Conservation (phyloP, 2,797 vertebrate species). For the Spheniscus humboldti region DNA sequence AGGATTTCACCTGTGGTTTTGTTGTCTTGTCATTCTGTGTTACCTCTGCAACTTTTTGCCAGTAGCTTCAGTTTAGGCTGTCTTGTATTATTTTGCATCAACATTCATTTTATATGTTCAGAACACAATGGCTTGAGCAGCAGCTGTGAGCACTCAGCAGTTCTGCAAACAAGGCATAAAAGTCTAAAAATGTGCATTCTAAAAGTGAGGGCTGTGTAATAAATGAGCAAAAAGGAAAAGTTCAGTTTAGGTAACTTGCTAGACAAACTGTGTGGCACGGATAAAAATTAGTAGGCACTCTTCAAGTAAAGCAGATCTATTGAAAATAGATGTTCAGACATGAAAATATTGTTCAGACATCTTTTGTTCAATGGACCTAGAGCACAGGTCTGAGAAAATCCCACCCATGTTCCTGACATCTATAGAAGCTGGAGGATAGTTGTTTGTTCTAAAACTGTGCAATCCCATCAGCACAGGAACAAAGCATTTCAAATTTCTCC, state of each 20-base stretch:
- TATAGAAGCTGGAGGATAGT: not conserved
- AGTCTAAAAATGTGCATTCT: not conserved
- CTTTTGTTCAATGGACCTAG: not conserved
- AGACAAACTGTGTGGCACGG: not conserved
- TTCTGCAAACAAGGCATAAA: not conserved
- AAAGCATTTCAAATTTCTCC: not conserved
- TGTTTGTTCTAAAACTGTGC: not conserved
- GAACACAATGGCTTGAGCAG: not conserved
- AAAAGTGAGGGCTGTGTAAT: not conserved
- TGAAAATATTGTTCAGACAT: not conserved
- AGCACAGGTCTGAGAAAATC: not conserved
- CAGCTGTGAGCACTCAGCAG: slow-evolving; percentile 10
- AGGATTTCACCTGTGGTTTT: not conserved
- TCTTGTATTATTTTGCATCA: not conserved
- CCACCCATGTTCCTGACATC: not conserved
- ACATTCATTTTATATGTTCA: not conserved
- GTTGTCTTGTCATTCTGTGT: not conserved
- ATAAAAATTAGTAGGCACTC: not conserved
- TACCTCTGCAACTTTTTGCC: not conserved
- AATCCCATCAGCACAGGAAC: not conserved
- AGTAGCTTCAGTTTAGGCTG: not conserved
- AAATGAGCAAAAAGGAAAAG: not conserved
- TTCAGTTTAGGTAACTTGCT: slow-evolving; percentile 8
- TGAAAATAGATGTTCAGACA: not conserved
- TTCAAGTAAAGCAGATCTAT: not conserved